Base-by-base conservation (phyloP, 2,888 invertebrate genomes). In the Alloscopus bannaensis region DNA sequence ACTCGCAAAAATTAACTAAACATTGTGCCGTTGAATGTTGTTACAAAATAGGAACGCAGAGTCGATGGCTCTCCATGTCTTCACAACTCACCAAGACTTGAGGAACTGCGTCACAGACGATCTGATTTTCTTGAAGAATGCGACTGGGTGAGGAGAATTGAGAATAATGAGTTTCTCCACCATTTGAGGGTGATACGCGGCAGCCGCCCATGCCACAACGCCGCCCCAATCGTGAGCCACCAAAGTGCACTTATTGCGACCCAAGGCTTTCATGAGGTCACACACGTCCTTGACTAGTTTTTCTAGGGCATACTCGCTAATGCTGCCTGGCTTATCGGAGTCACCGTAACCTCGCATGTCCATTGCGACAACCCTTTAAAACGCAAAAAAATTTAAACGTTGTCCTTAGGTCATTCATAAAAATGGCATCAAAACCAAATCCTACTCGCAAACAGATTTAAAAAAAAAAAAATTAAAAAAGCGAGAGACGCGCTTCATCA, bases 281-380 rank as follows among this genome's bases (percentile, higher is more conserved):
- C 90, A 89, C 1, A 93, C 87, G 86, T 93, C 93, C 72, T 90
- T 91, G 0, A 90, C 88, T 18, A 93, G 86, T 26, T 90, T 84
- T 4, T 90, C 88, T 0, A 91, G 86, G 60, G 88, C 88, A 87
- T 93, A 93, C 72, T 88, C 87, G 0, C 84, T 84, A 11, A 88
- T 79, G 0, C 88, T 90, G 31, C 89, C 88, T 0, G 93, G 93
- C 86, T 91, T 92, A 80, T 92, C 93, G 0, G 93, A 93, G 75
- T 93, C 92, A 0, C 92, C 92, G 86, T 93, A 93, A 0, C 94
- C 94, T 86, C 93, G 88, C 90, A 92, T 88, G 86, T 93, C 93
- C 1, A 93, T 87, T 11, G 93, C 93, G 20, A 93, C 90, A 57
- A 91, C 91, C 90, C 93, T 93, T 87, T 24, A 87, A 86, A n/a